These are phyloP conservation scores for Hedya salicella DNA, from an alignment of 2,888 invertebrate genomes.

Conservation along the genomic window DNA sequence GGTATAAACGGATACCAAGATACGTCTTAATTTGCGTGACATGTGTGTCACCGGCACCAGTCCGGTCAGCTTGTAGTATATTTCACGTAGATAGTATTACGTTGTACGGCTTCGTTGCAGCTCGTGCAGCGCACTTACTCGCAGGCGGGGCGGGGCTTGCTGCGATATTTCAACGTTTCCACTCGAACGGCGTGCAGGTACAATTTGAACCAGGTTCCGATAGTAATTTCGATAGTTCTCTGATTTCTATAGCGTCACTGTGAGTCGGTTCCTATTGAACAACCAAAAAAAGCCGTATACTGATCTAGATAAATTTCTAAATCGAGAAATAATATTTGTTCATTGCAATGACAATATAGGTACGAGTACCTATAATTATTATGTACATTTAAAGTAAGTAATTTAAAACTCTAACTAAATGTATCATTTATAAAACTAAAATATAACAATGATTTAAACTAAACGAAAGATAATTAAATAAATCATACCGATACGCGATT, in stretches of 20 bases:
- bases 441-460: no score
- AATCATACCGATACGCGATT: no score
- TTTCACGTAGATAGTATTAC: slow-evolving; percentile 27
- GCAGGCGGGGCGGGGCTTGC: slow-evolving; percentile 56
- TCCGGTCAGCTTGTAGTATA: slow-evolving; percentile 16
- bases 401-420: no score
- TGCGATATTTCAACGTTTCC: slow-evolving; percentile 53
- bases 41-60: slow-evolving; percentile 1
- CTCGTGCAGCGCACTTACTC: slow-evolving; percentile 52
- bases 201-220: neutral
- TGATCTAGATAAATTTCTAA: no score
- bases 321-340: no score
- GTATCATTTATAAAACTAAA: no score
- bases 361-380: no score
- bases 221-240: neutral
- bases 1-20: slow-evolving; percentile 1
- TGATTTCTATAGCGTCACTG: neutral
- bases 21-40: neutral
- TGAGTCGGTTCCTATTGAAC: no score
- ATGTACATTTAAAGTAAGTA: no score
- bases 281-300: no score
- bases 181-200: slow-evolving; percentile 25
- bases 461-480: no score
- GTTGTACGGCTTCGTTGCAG: slow-evolving; percentile 49
- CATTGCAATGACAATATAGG: no score